phyloP scores from a whole-genome alignment of 2,797 vertebrate genomes.

The Champsocephalus esox region DNA sequence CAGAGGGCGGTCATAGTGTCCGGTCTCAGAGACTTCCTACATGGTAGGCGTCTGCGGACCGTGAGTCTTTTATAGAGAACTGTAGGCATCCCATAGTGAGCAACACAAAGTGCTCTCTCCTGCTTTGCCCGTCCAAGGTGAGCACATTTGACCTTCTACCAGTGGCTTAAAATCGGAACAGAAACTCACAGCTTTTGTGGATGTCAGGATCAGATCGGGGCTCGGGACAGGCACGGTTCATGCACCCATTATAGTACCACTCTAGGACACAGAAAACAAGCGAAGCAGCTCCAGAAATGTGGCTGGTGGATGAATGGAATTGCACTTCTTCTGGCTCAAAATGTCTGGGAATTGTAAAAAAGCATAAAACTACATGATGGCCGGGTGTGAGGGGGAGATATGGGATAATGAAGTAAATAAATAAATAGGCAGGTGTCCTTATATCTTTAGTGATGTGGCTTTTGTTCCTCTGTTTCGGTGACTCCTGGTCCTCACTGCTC shows the following conservation, averaged over 20 bases:
- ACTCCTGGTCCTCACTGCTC: constrained; percentile 75
- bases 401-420: constrained; percentile 68
- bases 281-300: constrained; percentile 84
- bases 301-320: constrained; percentile 77
- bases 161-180: constrained; percentile 64
- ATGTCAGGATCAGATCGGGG: constrained; percentile 80
- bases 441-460: constrained; percentile 56
- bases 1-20: constrained; percentile 65
- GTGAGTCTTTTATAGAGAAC: constrained; percentile 76
- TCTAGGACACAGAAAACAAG: constrained; percentile 83
- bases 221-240: constrained; percentile 77
- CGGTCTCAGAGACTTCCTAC: constrained; percentile 81
- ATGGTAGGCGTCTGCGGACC: constrained; percentile 82
- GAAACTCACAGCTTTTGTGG: constrained; percentile 88
- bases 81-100: constrained; percentile 77
- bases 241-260: constrained; percentile 90
- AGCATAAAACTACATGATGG: constrained; percentile 59
- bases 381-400: constrained; percentile 25
- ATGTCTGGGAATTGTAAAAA: constrained; percentile 68
- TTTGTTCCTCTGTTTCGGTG: constrained; percentile 41
- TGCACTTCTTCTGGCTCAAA: constrained; percentile 84
- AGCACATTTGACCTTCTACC: constrained; percentile 63
- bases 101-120: constrained; percentile 72
- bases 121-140: constrained; percentile 58
- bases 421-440: constrained; percentile 77